Evolutionary conservation across 2,888 invertebrate species (phyloP).

Genomic region (Oligia latruncula): DNA sequence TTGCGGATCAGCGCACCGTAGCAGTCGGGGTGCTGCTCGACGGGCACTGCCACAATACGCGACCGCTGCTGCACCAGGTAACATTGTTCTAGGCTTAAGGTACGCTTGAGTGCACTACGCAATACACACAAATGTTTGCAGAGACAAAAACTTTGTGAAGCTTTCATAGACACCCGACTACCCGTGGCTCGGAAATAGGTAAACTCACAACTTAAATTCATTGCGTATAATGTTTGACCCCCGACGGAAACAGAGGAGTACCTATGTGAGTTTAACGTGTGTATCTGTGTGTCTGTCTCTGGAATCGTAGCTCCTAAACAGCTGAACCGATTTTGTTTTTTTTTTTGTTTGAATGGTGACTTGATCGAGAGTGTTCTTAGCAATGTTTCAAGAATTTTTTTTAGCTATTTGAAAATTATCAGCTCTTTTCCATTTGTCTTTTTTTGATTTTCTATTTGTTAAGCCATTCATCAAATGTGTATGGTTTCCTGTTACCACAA

Average conservation of each 20-base stretch:
- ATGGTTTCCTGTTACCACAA: background rate
- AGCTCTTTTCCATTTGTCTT: background rate
- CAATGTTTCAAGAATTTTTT: background rate
- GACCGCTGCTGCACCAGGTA: conserved; percentile 71
- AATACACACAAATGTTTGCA: background rate
- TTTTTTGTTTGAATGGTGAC: background rate
- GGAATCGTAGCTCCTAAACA: background rate
- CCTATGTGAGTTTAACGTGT: background rate
- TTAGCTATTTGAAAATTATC: background rate
- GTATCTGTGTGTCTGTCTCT: background rate
- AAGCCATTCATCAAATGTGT: background rate
- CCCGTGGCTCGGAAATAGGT: background rate
- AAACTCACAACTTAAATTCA: background rate
- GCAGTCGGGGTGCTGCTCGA: conserved; percentile 76
- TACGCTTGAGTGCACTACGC: background rate
- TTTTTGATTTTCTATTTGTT: too few relatives aligned
- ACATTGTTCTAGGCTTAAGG: conserved; percentile 8
- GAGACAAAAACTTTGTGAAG: background rate
- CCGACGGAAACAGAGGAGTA: background rate
- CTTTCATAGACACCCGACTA: background rate
- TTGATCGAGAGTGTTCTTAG: background rate
- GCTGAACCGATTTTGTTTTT: background rate
- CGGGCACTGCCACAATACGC: conserved; percentile 68
- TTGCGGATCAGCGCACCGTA: conserved; percentile 68
- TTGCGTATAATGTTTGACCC: background rate